phyloP scores from a whole-genome alignment of 2,888 invertebrate species.

The Bellardia bayeri region DNA sequence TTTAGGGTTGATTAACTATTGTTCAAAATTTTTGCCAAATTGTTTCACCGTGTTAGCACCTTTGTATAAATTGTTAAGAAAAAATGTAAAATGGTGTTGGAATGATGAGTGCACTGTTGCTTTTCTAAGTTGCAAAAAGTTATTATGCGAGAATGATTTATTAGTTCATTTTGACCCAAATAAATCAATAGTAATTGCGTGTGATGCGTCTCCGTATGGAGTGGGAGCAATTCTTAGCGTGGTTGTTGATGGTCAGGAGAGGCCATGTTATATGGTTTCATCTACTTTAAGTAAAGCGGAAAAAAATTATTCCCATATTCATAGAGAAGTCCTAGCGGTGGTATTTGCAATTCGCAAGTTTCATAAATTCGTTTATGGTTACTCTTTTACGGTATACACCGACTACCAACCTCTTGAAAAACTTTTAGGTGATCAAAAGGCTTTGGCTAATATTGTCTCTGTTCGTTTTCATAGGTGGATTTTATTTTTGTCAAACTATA shows the following conservation, averaged over 20 bases:
- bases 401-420: constrained; percentile 61
- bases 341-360: constrained; percentile 22
- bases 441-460: constrained; percentile 48
- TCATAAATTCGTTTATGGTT: constrained; percentile 50
- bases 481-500: constrained; percentile 64
- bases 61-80: constrained; percentile 54
- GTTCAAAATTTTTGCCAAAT: constrained; percentile 30
- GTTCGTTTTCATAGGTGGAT: constrained; percentile 68
- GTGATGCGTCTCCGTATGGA: constrained; percentile 30
- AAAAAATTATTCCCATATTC: constrained; percentile 44
- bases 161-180: too few species aligned
- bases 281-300: constrained; percentile 30
- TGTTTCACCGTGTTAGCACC: constrained; percentile 53
- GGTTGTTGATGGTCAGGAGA: constrained; percentile 32
- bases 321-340: constrained; percentile 24
- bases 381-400: constrained; percentile 55
- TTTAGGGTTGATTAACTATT: constrained; percentile 59
- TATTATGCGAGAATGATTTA: too few species aligned
- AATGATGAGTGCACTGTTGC: constrained; percentile 17
- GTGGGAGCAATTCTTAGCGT: constrained; percentile 35
- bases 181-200: too few species aligned
- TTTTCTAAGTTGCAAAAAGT: constrained; percentile 40
- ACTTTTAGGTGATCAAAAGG: constrained; percentile 67
- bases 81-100: constrained; percentile 53
- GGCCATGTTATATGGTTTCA: constrained; percentile 50